Evolutionary conservation across 2,113 vertebrate species (phyloP).

Genomic region (Myotis lucifugus): DNA sequence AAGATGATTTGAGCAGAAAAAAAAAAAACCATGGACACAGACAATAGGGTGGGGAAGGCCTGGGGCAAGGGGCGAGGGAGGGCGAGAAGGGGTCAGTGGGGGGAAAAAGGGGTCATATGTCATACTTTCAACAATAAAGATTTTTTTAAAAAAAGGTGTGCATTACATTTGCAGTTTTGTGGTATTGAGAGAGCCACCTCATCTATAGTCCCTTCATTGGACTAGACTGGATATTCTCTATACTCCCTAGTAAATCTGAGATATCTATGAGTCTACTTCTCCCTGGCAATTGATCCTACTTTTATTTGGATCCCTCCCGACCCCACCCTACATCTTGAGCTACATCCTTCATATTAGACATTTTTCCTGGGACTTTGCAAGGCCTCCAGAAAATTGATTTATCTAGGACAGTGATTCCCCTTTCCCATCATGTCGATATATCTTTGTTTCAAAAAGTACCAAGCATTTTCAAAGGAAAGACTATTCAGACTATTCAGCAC

Average conservation of each 20-base stretch:
- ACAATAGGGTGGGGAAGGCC: no score
- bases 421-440: background rate
- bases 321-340: background rate
- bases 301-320: background rate
- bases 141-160: no score
- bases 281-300: background rate
- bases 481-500: no score
- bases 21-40: no score
- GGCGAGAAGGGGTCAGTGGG: no score
- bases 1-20: no score
- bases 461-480: conserved; percentile 16
- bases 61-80: no score
- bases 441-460: background rate
- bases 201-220: background rate
- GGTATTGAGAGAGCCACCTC: background rate
- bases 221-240: background rate
- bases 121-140: no score
- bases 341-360: background rate
- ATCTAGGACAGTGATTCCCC: background rate
- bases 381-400: background rate
- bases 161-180: background rate
- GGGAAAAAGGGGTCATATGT: no score
- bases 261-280: background rate
- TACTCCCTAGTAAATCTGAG: background rate
- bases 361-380: background rate